These are phyloP conservation scores for Falco peregrinus DNA, from an alignment of 2,797 vertebrate genomes.

Conservation along the genomic window DNA sequence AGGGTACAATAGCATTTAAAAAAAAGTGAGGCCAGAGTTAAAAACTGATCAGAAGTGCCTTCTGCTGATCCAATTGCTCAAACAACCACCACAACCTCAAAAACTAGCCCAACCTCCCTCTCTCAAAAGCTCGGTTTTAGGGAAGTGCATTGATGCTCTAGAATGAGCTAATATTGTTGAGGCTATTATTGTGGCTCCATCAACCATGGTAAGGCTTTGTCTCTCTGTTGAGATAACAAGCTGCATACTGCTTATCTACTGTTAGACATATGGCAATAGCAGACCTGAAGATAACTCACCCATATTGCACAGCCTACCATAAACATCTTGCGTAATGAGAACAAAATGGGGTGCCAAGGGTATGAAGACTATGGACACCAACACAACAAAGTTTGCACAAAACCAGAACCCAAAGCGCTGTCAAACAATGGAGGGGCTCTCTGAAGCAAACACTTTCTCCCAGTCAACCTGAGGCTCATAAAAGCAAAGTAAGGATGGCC, in stretches of 20 bases:
- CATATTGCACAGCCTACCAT: not conserved
- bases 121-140: not conserved
- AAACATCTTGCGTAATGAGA: not conserved
- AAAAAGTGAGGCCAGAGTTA: not conserved
- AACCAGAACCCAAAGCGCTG: not conserved
- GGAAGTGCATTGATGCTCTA: not conserved
- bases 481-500: not conserved
- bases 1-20: not conserved
- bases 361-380: not conserved
- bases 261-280: not conserved
- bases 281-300: not conserved
- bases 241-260: not conserved
- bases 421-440: accelerated
- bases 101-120: not conserved
- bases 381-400: accelerated
- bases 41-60: not conserved
- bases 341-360: not conserved
- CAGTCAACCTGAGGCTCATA: not conserved
- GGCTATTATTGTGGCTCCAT: not conserved
- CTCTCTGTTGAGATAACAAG: not conserved
- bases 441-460: not conserved
- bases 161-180: not conserved
- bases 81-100: not conserved
- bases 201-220: accelerated
- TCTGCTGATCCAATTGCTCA: not conserved